A percentile compares a stretch with the other conserved stretches of the same genome.
Evolutionary conservation across 1,140 invertebrate genomes (phyloP).

Genomic region (Bombus fervidus): DNA sequence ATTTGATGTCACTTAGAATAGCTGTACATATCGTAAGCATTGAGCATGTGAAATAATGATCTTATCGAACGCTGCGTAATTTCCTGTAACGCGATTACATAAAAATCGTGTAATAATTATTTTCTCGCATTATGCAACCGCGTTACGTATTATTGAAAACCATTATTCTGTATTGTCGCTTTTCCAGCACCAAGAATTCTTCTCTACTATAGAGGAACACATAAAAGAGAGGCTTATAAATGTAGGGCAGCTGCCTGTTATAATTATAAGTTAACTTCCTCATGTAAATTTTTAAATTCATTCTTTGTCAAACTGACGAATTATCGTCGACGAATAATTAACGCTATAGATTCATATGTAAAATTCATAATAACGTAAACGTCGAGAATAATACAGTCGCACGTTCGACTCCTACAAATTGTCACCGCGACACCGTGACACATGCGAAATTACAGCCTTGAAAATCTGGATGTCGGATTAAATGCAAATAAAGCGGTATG

Average conservation of each 20-base stretch:
- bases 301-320: background rate
- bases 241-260: background rate
- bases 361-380: background rate
- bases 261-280: background rate
- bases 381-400: background rate
- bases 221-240: background rate
- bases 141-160: background rate
- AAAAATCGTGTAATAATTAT: background rate
- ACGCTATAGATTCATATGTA: background rate
- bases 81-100: background rate
- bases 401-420: slow-evolving; percentile 7
- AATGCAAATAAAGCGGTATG: slow-evolving; percentile 55
- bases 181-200: background rate
- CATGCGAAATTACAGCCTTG: slow-evolving; percentile 41
- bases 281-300: background rate
- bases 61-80: background rate
- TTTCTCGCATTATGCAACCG: background rate
- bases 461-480: slow-evolving; percentile 37
- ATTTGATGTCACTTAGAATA: too few relatives aligned
- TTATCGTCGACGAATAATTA: background rate
- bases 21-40: too few relatives aligned
- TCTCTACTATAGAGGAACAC: background rate
- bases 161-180: background rate
- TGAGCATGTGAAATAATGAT: background rate
- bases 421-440: background rate